Conservation (phyloP, 2,797 vertebrate genomes). For the Pangasius macronema region DNA sequence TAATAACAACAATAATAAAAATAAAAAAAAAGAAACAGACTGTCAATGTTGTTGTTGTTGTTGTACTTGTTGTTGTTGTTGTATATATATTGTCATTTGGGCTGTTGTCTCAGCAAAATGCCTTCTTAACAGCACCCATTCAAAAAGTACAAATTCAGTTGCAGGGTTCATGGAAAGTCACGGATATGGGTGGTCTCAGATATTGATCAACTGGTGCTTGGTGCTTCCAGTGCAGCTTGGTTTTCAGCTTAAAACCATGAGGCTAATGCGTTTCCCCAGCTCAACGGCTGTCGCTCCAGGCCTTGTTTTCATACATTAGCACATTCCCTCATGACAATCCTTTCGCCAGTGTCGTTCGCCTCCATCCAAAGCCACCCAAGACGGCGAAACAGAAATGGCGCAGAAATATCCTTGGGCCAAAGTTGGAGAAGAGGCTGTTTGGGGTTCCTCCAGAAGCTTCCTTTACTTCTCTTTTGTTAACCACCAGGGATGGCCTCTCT, state of each 20-base stretch:
- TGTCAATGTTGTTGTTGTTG: not conserved
- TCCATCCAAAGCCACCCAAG: slow-evolving; percentile 53
- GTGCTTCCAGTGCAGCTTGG: slow-evolving; percentile 16
- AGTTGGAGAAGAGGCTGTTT: slow-evolving; percentile 44
- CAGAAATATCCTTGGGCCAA: slow-evolving; percentile 50
- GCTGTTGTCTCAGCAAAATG: not conserved
- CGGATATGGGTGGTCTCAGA: slow-evolving; percentile 51
- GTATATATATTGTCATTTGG: slow-evolving; percentile 18
- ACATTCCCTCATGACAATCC: slow-evolving; percentile 56
- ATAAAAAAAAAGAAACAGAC: not conserved
- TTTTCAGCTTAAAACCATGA: slow-evolving; percentile 40
- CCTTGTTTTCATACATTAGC: slow-evolving; percentile 58
- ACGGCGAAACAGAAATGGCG: slow-evolving; percentile 20
- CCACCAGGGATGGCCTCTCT: slow-evolving; percentile 42
- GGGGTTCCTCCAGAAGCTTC: slow-evolving; percentile 56
- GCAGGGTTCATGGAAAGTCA: slow-evolving; percentile 8
- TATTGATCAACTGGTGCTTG: slow-evolving; percentile 21
- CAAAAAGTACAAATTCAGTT: not conserved
- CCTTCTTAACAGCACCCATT: not conserved
- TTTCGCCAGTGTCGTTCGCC: slow-evolving; percentile 45
- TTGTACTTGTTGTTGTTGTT: slow-evolving; percentile 14
- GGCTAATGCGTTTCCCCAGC: slow-evolving; percentile 46
- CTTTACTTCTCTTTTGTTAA: slow-evolving; percentile 63
- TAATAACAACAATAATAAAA: not conserved
- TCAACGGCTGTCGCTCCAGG: slow-evolving; percentile 51